Base-by-base conservation (phyloP, 2,888 invertebrate genomes). In the Cryptocephalus moraei region DNA sequence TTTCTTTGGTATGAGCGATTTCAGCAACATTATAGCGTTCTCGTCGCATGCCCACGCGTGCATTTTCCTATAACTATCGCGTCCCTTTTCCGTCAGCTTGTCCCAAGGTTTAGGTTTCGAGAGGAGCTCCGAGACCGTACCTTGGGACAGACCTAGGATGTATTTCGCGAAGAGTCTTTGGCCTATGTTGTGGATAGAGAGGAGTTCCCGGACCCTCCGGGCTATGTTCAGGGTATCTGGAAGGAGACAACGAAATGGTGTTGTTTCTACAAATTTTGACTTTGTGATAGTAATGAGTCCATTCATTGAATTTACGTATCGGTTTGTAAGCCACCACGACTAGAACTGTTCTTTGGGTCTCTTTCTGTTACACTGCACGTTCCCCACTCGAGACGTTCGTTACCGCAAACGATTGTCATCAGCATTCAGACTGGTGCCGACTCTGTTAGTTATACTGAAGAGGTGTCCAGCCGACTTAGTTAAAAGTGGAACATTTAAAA, bases 61-160 rank as follows among this genome's bases (percentile, higher is more conserved):
- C 94, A 99, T 99, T 75, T 97, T 96, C 65, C 99, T 79, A 75
- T 99, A 99, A 62, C 96, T 96, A 76, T 99, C 99, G 47, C 97
- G 79, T 33, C 99, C 99, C 72, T 99, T 99, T 75, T 99, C 99
- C 49, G 99, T 99, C 66, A 99, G 77, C 74, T 97, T 97, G 75
- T 96, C 95, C 99, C 99, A 99, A 10, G 95, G 95, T 70, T 99
- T 96, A 46, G 99, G 99, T 70, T 99, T 99, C 59, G 96, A 96
- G 53, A 99, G 79, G 63, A 99, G 76, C 74, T 99, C 99, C 56
- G 94, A 94, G 42, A 99, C 96, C 22, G 99, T 99, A 50, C 99
- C 99, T 72, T 99, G 97, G 53, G 87, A 94, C 52, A 93, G 75
- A 1, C 97, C 97, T 59, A 99, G 81, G 43, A 99, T 92, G 73